Evolutionary conservation across 2,888 invertebrate species (phyloP), one percentile per base, ranked within the genome.

Genomic region (Cyrtodaria siliqua): DNA sequence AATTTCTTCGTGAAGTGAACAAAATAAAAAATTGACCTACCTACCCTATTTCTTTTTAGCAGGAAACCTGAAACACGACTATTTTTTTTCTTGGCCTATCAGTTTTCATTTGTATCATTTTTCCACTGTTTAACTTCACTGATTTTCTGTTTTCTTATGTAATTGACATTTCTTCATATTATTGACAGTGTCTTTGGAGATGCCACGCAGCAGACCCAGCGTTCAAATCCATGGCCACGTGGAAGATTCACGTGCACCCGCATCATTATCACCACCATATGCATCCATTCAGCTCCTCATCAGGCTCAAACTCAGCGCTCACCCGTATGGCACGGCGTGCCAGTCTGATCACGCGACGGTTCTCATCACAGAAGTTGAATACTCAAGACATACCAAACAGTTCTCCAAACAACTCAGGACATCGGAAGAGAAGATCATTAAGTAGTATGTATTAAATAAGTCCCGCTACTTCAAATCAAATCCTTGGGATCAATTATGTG

Each of bases 191-290:
- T 88, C 92, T 96, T 70, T 96, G 96, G 96, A 94, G 96, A 77
- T 95, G 95, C 84, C 96, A 96, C 92, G 96, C 97, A 2, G 96
- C 96, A 3, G 96, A 96, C 88, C 95, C 96, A 86, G 94, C 95
- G 82, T 96, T 96, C 93, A 95, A 95, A 87, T 96, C 96, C 74
- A 94, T 95, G 47, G 96, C 96, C 16, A 96, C 96, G 12, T 96
- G 96, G 96, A 95, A 95, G 89, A 95, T 96, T 82, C 96, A 96
- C 92, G 94, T 95, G 20, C 86, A 87, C 57, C 64, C 69, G n/a
- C 68, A 68, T 57, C 64, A 66, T 72, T 62, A 64, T 64, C 50
- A 49, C 23, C 70, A 70, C 29, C 67, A 74, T 60, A 52, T 56
- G 47, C 61, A 76, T 47, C 61, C 64, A 33, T 77, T 69, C 53